phyloP scores from a whole-genome alignment of 2,113 vertebrate genomes.

The Mugil cephalus region DNA sequence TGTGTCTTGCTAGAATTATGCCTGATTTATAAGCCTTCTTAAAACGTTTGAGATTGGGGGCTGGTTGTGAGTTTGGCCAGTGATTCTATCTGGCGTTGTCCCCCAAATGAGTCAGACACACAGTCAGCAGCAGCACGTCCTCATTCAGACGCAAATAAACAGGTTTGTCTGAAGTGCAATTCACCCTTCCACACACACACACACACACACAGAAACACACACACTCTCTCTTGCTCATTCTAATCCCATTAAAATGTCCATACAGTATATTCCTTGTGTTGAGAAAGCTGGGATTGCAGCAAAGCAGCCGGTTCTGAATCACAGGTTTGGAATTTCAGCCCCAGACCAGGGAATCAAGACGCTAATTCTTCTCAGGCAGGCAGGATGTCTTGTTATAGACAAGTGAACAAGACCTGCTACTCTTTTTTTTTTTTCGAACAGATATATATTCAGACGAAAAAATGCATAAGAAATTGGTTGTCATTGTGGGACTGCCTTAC shows the following conservation, averaged over 20 bases:
- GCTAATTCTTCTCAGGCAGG: slow-evolving; percentile 65
- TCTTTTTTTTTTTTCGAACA: slow-evolving; percentile 20
- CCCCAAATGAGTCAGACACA: slow-evolving; percentile 85
- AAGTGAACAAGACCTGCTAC: slow-evolving; percentile 56
- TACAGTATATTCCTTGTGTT: slow-evolving; percentile 75
- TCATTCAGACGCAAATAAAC: slow-evolving; percentile 89
- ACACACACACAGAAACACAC: slow-evolving; percentile 7
- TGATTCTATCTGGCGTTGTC: slow-evolving; percentile 55
- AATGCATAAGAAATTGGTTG: slow-evolving; percentile 23
- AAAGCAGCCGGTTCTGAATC: slow-evolving; percentile 68
- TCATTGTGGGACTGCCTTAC: slow-evolving; percentile 24
- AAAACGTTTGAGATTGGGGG: slow-evolving; percentile 32
- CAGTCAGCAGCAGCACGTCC: slow-evolving; percentile 81
- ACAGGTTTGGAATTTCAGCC: slow-evolving; percentile 73
- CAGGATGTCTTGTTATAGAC: slow-evolving; percentile 49
- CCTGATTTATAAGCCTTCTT: slow-evolving; percentile 67
- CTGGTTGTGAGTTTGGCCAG: slow-evolving; percentile 50
- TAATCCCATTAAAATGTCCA: slow-evolving; percentile 86
- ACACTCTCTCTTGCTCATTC: slow-evolving; percentile 75
- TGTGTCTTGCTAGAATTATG: slow-evolving; percentile 26
- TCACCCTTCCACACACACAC: slow-evolving; percentile 35
- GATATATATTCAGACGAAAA: slow-evolving; percentile 14
- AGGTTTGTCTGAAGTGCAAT: slow-evolving; percentile 75
- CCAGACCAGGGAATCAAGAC: slow-evolving; percentile 54
- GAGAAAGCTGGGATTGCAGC: slow-evolving; percentile 46